Base-by-base conservation (phyloP, 2,888 invertebrate genomes). In the Eristalis pertinax region DNA sequence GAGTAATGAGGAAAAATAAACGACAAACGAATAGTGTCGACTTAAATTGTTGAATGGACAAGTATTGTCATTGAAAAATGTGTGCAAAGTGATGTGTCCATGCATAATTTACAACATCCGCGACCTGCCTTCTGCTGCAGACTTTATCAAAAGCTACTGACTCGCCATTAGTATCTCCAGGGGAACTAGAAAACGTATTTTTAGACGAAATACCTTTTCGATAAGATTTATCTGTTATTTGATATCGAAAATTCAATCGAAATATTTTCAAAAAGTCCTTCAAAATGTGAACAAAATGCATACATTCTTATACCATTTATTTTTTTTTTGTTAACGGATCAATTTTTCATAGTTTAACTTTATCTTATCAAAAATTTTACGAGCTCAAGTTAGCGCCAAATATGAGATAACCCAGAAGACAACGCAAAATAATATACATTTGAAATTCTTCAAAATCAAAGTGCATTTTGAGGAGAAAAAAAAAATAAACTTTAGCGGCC, bases 321-420 rank as follows among this genome's bases (percentile, higher is more conserved):
- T 35, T 2, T 19, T 50, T 8, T n/a, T 50, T n/a, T 50, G 15
- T 43, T 43, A 43, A n/a, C 43, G 13, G 50, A 50, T 50, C 50
- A 50, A 50, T 50, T 50, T 50, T 60, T 41, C 11, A 41, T 19
- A 43, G 29, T 43, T 22, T 50, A 73, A 22, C 13, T 60, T 62
- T 50, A 68, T 73, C 65, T 72, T 72, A 67, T 67, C 79, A 60
- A n/a, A 10, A 4, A 67, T 62, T 80, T 80, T 60, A 65, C 43
- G 67, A 67, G 41, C 41, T 70, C 65, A 67, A 62, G 72, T 79
- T 79, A 73, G 67, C 67, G 73, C 62, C 72, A 43, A 78, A 78
- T 64, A 35, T 24, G 19, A 26, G 70, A 64, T 78, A 78, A 78
- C 70, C 56, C 43, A 32, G n/a, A 67, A 38, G 11, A 13, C 58